A percentile compares a stretch with the other conserved stretches of the same genome.
These are phyloP conservation scores for Isoperla grammatica DNA, from an alignment of 2,888 invertebrate species.

Conservation along the genomic window DNA sequence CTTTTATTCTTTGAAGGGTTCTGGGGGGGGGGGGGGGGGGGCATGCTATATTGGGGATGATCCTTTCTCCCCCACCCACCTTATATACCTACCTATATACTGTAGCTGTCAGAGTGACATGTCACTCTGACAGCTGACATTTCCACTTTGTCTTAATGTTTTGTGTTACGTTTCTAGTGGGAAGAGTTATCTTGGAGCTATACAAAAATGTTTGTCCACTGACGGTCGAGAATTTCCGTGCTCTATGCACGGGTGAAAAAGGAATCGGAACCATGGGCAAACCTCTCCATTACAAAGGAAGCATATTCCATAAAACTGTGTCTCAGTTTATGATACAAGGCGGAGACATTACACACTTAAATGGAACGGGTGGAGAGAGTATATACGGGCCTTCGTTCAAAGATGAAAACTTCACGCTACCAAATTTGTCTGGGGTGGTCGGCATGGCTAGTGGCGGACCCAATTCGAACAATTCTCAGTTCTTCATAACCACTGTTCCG, in stretches of 20 bases:
- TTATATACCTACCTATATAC: no score
- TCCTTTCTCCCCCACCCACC: no score
- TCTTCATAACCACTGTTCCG: conserved; percentile 76
- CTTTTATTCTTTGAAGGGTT: no score
- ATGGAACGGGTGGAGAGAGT: conserved; percentile 89
- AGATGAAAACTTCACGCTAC: conserved; percentile 72
- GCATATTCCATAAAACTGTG: conserved; percentile 74
- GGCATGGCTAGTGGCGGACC: conserved; percentile 69
- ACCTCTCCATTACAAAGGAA: conserved; percentile 78
- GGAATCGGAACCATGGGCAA: conserved; percentile 64
- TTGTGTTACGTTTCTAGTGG: conserved; percentile 39
- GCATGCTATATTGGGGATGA: no score
- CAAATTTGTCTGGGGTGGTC: conserved; percentile 50
- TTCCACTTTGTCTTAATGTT: neutral
- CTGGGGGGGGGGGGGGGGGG: no score
- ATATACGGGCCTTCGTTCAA: conserved; percentile 87
- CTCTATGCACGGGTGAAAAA: conserved; percentile 86
- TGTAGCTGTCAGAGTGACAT: no score
- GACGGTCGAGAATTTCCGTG: conserved; percentile 87
- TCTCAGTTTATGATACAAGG: conserved; percentile 87
- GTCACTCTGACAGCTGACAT: no score
- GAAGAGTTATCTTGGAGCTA: conserved; percentile 80
- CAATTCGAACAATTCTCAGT: conserved; percentile 91
- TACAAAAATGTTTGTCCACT: conserved; percentile 77
- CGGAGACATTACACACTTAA: conserved; percentile 68